Evolutionary conservation across 2,888 invertebrate genomes (phyloP).

Genomic region (Caenorhabditis drosophilae): DNA sequence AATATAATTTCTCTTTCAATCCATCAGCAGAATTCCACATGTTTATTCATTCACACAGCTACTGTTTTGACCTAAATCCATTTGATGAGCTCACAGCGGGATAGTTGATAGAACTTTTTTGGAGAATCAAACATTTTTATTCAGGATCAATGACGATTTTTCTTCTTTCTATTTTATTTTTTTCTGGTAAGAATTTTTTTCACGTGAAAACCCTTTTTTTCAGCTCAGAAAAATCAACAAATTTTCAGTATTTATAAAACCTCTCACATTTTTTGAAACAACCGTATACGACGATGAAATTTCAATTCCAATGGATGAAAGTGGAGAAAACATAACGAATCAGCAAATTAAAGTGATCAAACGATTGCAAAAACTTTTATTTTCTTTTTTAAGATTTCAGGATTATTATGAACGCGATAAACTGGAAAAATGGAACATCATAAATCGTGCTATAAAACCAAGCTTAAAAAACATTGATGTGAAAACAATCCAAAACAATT

Average conservation of each 20-base stretch:
- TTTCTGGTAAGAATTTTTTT: no score
- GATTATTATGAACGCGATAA: conserved; percentile 34
- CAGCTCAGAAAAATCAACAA: no score
- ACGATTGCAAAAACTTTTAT: neutral
- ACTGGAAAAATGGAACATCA: conserved; percentile 28
- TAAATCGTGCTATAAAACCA: no score
- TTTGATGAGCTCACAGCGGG: conserved; percentile 46
- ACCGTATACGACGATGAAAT: conserved; percentile 37
- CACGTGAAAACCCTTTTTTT: no score
- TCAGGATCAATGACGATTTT: no score
- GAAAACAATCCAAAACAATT: no score
- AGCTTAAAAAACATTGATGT: no score
- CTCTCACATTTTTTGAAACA: conserved; percentile 1
- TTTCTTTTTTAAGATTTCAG: neutral
- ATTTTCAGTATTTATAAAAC: neutral
- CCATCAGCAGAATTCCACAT: no score
- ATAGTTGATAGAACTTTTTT: conserved; percentile 1
- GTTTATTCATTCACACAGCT: no score
- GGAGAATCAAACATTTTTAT: no score
- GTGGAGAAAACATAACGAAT: conserved; percentile 19
- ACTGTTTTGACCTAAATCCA: conserved; percentile 30
- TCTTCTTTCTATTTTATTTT: no score
- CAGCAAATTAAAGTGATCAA: conserved; percentile 22
- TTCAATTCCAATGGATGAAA: conserved; percentile 4
- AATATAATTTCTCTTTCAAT: no score